Evolutionary conservation across 2,797 vertebrate species (phyloP), one percentile per base, ranked within the genome.

Genomic region (Artibeus lituratus): DNA sequence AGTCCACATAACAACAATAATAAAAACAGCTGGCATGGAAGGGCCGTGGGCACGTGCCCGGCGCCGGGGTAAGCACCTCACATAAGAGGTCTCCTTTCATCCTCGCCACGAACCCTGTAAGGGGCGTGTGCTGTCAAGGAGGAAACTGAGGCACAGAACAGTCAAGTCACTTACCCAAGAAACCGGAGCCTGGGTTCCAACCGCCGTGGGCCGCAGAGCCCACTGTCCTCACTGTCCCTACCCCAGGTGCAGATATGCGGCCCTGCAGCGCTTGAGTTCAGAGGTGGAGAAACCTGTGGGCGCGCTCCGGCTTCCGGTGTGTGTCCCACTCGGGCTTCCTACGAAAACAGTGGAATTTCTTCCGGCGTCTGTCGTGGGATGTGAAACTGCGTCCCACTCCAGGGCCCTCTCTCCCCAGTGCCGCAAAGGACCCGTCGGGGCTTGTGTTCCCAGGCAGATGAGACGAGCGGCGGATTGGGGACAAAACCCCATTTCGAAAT

Each of bases 21-120:
- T 95, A 95, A 95, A 96, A 96, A 69, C 37, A 83, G 74, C 76
- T 84, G 91, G 83, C 74, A 62, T 47, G 19, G 1, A n/a, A 37
- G 53, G 80, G 87, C 49, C 76, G 5, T 21, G 55, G 16, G 96
- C 42, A 0, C 26, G 44, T 39, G 53, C 78, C 55, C 9, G 70
- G 89, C 42, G 1, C 72, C 42, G 0, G 10, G 32, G 1, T 19
- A 49, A 37, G 86, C 51, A 32, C 67, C 80, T 65, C 73, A 10
- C 53, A 10, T 37, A 69, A 91, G 73, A 24, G 69, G 81, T 37
- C 82, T 65, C 83, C 47, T 24, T 42, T 7, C 10, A 39, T 3
- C 59, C 62, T 42, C 69, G 22, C 57, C 2, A 4, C 87, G 53
- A 92, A 96, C 72, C 81, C 77, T 57, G 18, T 8, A n/a, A 15